Base-by-base conservation (phyloP, 2,888 invertebrate genomes). In the Elegia similella region DNA sequence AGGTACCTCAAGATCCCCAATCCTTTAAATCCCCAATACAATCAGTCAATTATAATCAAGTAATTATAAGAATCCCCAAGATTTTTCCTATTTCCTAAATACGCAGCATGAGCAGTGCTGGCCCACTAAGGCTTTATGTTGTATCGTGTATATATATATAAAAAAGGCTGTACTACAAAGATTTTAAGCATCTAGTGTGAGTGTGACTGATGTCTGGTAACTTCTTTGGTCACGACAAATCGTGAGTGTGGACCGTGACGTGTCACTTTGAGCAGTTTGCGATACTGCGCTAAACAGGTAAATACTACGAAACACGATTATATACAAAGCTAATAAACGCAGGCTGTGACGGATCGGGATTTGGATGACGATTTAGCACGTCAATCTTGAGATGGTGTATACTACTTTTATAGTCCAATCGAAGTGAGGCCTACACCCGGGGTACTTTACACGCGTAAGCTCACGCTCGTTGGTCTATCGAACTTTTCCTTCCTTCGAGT, bases 171-270 rank as follows among this genome's bases (percentile, higher is more conserved):
- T 34, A 15, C 12, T 50, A 32, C 8, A 34, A 15, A 7, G 17
- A 12, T 48, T 32, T 15, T 32, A 6, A 7, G 12, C 17, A 50
- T 17, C 10, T n/a, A 34, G 10, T 38, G 34, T 34, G 50, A 50
- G 10, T 38, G 34, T 34, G 50, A 50, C 50, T 7, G 15, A 50
- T 42, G 42, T 53, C 13, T 42, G 38, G 38, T 34, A 42, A 1
- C 30, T 52, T 17, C 30, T 15, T 12, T 16, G 32, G 54, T 55
- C 54, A 55, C 54, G 54, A 55, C 30, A 34, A 47, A 16, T 55
- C 54, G 54, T 55, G 54, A 29, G 44, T 32, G 54, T 6, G 34
- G 10, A n/a, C 17, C 54, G 54, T 55, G 54, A 44, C 44, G 44
- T 7, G 32, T 34, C 44, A 34, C 44, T 55, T 55, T 34, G 54